phyloP scores from a whole-genome alignment of 2,888 invertebrate species.

The Bedellia somnulentella region DNA sequence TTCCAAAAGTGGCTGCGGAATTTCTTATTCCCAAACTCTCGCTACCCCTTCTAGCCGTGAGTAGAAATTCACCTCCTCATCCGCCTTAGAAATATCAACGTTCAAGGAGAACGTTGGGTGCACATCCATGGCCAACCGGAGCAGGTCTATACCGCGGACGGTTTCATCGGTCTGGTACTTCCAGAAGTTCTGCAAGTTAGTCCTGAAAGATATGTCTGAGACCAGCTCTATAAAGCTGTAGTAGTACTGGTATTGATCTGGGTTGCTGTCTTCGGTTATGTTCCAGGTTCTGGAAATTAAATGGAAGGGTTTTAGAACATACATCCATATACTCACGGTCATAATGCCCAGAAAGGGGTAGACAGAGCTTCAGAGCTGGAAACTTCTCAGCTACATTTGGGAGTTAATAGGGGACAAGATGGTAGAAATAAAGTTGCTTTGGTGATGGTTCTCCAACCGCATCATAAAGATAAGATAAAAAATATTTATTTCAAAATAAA shows the following conservation, averaged over 20 bases:
- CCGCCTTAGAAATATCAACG: constrained; percentile 16
- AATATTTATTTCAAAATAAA: too few relatives aligned
- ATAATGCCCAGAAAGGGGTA: too few relatives aligned
- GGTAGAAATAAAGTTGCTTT: too few relatives aligned
- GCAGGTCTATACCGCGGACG: constrained; percentile 55
- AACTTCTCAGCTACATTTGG: too few relatives aligned
- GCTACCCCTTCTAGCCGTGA: too few relatives aligned
- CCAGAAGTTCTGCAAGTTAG: constrained; percentile 68
- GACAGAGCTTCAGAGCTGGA: too few relatives aligned
- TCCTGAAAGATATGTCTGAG: constrained; percentile 42
- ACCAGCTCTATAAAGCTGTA: constrained; percentile 39
- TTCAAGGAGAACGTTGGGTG: constrained; percentile 28
- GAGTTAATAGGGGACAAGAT: too few relatives aligned
- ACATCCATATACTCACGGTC: too few relatives aligned
- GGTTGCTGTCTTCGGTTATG: constrained; percentile 30
- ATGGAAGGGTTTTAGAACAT: neutral
- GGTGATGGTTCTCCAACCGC: too few relatives aligned
- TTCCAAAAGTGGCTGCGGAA: too few relatives aligned
- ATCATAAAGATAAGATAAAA: too few relatives aligned
- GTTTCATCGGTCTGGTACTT: constrained; percentile 66
- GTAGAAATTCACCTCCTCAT: constrained; percentile 8
- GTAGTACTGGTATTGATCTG: constrained; percentile 36
- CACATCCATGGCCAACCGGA: constrained; percentile 60
- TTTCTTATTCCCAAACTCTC: too few relatives aligned
- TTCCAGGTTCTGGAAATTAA: constrained; percentile 32